Percentiles rank a stretch among this genome's conserved stretches.
phyloP scores from a whole-genome alignment of 2,888 invertebrate genomes.

The Agrypnus murinus region DNA sequence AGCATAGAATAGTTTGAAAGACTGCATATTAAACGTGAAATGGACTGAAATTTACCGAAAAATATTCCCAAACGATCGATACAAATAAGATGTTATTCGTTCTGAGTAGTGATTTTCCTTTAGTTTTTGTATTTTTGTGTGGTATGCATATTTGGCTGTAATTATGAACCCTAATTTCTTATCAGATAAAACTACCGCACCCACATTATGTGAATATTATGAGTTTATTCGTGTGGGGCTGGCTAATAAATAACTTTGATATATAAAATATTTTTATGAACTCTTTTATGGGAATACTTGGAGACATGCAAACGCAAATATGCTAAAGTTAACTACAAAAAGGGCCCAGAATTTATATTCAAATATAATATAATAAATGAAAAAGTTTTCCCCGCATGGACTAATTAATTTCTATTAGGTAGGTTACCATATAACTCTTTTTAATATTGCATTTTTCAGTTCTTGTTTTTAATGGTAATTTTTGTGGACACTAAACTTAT shows the following conservation, averaged over 20 bases:
- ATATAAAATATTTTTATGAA: constrained; percentile 68
- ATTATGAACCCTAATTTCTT: constrained; percentile 59
- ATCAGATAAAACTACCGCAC: constrained; percentile 63
- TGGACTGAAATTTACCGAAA: constrained; percentile 33
- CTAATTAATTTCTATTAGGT: no score
- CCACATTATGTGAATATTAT: constrained; percentile 57
- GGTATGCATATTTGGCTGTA: constrained; percentile 49
- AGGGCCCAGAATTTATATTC: constrained; percentile 37
- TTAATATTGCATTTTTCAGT: no score
- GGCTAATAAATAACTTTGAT: constrained; percentile 66
- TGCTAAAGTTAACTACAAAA: constrained; percentile 40
- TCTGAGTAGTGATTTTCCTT: constrained; percentile 33
- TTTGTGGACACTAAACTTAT: no score
- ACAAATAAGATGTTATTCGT: constrained; percentile 43
- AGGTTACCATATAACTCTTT: no score
- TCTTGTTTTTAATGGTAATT: no score
- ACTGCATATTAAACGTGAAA: constrained; percentile 41
- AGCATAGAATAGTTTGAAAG: constrained; percentile 51
- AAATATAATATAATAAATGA: constrained; percentile 21
- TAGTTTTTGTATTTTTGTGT: constrained; percentile 47
- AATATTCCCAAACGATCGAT: constrained; percentile 32
- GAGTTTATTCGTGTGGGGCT: constrained; percentile 61
- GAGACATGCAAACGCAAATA: constrained; percentile 60
- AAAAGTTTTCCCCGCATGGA: no score
- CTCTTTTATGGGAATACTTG: constrained; percentile 65